A percentile compares a stretch with the other conserved stretches of the same genome.
These are phyloP conservation scores for Rhincodon typus DNA, from an alignment of 2,797 vertebrate species.

Conservation along the genomic window DNA sequence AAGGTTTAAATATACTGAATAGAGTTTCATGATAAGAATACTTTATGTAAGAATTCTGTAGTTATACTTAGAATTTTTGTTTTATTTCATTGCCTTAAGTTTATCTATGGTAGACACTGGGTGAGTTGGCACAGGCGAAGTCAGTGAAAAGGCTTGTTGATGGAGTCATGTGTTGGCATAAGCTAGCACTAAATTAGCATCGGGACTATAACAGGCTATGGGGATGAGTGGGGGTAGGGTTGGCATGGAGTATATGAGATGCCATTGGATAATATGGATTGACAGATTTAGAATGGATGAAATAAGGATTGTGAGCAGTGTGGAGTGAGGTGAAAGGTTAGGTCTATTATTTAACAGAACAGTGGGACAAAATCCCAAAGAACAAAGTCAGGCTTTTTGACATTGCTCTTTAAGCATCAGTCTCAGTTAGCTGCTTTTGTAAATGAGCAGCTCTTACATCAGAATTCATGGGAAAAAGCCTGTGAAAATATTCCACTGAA, in stretches of 20 bases:
- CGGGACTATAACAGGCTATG: background rate
- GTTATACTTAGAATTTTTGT: background rate
- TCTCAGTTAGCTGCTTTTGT: background rate
- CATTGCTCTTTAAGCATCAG: background rate
- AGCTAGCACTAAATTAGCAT: background rate
- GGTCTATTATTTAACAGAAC: background rate
- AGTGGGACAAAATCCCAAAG: background rate
- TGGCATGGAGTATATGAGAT: no score
- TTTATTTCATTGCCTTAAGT: background rate
- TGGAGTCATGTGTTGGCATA: background rate
- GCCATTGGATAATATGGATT: background rate
- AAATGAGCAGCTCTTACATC: background rate
- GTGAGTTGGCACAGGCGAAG: background rate
- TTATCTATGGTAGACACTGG: background rate
- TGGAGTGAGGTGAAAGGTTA: background rate
- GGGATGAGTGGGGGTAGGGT: background rate
- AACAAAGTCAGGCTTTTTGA: background rate
- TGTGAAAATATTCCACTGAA: constrained; percentile 8
- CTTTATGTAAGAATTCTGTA: background rate
- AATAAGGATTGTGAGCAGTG: background rate
- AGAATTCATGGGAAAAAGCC: background rate
- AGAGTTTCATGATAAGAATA: background rate
- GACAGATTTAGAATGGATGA: background rate
- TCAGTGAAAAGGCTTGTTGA: no score
- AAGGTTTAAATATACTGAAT: background rate